phyloP scores from a whole-genome alignment of 92 coral and sea anemone genomes.

The Plumapathes pennacea region DNA sequence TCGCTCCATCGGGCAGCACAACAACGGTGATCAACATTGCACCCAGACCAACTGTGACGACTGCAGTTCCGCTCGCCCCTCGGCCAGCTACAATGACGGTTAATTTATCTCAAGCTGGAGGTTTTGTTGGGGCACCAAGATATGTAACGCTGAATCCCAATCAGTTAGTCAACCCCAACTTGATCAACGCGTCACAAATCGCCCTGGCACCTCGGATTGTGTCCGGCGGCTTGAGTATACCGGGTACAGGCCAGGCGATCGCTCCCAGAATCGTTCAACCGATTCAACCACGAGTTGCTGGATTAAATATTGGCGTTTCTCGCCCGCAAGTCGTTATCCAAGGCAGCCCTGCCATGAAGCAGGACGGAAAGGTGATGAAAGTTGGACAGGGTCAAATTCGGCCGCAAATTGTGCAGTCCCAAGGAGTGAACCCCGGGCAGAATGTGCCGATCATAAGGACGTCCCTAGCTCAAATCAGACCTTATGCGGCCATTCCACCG shows the following conservation, averaged over 20 bases:
- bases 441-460: slow-evolving; percentile 30
- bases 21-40: slow-evolving; percentile 96
- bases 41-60: slow-evolving; percentile 87
- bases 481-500: slow-evolving; percentile 24
- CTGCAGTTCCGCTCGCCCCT: slow-evolving; percentile 96
- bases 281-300: slow-evolving; percentile 67
- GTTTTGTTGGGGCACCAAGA: slow-evolving; percentile 63
- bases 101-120: slow-evolving; percentile 65
- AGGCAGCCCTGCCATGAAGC: slow-evolving; percentile 26
- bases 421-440: slow-evolving; percentile 21
- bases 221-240: slow-evolving; percentile 68
- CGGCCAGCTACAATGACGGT: slow-evolving; percentile 92
- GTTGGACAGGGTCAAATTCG: slow-evolving; percentile 25
- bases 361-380: slow-evolving; percentile 51
- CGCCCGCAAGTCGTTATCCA: slow-evolving; percentile 54
- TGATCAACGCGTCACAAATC: slow-evolving; percentile 84
- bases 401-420: slow-evolving; percentile 26
- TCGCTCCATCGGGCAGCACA: slow-evolving; percentile 71
- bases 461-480: slow-evolving; percentile 29
- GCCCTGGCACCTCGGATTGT: slow-evolving; percentile 85
- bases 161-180: slow-evolving; percentile 70
- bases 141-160: slow-evolving; percentile 78
- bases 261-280: slow-evolving; percentile 74
- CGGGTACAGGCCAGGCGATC: slow-evolving; percentile 73
- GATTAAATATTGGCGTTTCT: slow-evolving; percentile 32